Evolutionary conservation across 2,797 vertebrate species (phyloP), one percentile per base, ranked within the genome.

Genomic region (Anolis apletophallus): DNA sequence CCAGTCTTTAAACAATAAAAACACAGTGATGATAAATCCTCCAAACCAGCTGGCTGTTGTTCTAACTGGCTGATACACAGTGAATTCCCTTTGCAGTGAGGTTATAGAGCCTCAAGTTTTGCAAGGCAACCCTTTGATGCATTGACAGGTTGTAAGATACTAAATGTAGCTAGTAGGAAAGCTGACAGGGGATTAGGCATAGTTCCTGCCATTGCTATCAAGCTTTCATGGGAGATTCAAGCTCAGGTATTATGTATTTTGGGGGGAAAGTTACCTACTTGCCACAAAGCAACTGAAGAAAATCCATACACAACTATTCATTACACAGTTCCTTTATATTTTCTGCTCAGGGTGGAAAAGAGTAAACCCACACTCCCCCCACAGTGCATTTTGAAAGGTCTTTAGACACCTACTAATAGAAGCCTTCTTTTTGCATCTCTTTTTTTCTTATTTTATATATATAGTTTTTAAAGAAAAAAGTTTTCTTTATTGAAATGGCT

Each of bases 41-140:
- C 26, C 19, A 54, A 72, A 6, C 1, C 13, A 17, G 7, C 52
- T 16, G 26, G 34, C 64, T 71, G 36, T 59, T 79, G 29, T 79
- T 71, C 36, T 32, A 50, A 61, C 61, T 69, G 59, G 57, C 59
- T 81, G 71, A 82, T 32, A 46, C 54, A 84, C 85, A 84, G 9
- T 9, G 77, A 88, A 84, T 32, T 29, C 26, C 2, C 59, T 88
- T 89, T 88, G 19, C 50, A 73, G 78, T 40, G 80, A 84, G 34
- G 3, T 50, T 86, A 23, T 40, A 68, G 81, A 83, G 83, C 85
- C 80, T 54, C 61, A 0, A 1, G 16, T 61, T 88, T 87, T 80
- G 55, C 34, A 16, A 73, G 10, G 26, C 16, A 72, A 16, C 5
- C 26, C 36, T 57, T 12, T 85, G 87, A 81, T n/a, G 40, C 0